Base-by-base conservation (phyloP, 1,140 invertebrate species). In the Drosophila pruinosa region DNA sequence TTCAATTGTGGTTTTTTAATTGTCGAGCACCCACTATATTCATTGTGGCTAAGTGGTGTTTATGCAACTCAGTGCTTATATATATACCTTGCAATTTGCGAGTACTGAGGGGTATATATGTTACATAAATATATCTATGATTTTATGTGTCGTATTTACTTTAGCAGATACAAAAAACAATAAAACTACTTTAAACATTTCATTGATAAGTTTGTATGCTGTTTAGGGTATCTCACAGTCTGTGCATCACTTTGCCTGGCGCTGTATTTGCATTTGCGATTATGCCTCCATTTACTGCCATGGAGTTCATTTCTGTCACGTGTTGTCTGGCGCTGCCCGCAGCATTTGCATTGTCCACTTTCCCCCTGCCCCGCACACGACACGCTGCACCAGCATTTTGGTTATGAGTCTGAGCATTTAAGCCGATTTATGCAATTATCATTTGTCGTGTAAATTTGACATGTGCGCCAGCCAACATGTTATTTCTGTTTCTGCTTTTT, bases 371-470 rank as follows among this genome's bases (percentile, higher is more conserved):
- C 26, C 19, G 31, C 34, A 50, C 34, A 48, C 12, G 41, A 62
- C 14, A n/a, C 52, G 36, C 12, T 26, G 26, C 4, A 53, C 28
- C 67, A 53, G n/a, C 61, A 64, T 65, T 70, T 63, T 21, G 63
- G 26, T 14, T 57, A 19, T 45, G 59, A 21, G 74, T 65, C 82
- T 82, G 75, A 61, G 36, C 59, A 67, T 78, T 86, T 89, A 90
- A 90, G 81, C 86, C 75, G 88, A 89, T 90, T 90, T 89, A 73
- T 80, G 77, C 81, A 90, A 90, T 90, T 90, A 90, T 83, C 82
- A 78, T 88, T 88, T 88, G 78, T 88, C 74, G 81, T 69, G 53
- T 41, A 67, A 85, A 85, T 62, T 72, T 43, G 54, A 50, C 71
- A 74, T 74, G 64, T 62, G 65, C 70, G 70, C 31, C 31, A 31